phyloP scores from a whole-genome alignment of 53 echinoderm and acorn worm genomes.

The Echinarachnius parma region DNA sequence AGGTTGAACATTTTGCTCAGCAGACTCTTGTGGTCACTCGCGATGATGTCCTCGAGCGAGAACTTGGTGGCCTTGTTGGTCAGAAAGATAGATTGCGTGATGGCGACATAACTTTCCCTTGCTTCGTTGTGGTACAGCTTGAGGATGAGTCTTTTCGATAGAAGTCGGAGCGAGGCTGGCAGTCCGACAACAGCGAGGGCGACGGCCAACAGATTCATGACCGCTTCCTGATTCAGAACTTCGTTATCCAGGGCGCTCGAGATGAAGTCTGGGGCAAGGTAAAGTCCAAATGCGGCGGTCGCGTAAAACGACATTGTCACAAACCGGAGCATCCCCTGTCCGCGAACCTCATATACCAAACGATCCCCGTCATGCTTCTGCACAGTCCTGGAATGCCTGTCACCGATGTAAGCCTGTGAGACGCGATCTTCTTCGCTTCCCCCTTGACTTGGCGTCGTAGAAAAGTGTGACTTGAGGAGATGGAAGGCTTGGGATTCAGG shows the following conservation, averaged over 20 bases:
- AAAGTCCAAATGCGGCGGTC: constrained; percentile 57
- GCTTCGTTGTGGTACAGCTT: constrained; percentile 69
- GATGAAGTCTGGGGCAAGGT: constrained; percentile 77
- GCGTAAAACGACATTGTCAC: constrained; percentile 60
- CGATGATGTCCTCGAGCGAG: constrained; percentile 44
- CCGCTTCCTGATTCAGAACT: constrained; percentile 37
- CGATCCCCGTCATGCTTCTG: constrained; percentile 46
- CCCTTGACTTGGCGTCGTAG: not conserved
- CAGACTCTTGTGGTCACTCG: constrained; percentile 7
- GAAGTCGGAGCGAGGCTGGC: constrained; percentile 38
- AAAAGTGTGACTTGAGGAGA: no score
- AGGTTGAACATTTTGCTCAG: constrained; percentile 32
- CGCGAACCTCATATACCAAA: constrained; percentile 62
- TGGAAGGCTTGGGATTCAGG: no score
- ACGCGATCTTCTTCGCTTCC: constrained; percentile 12
- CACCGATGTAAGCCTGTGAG: constrained; percentile 12
- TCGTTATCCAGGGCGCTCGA: constrained; percentile 65
- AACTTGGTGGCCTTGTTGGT: constrained; percentile 46
- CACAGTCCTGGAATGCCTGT: not conserved
- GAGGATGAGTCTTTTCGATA: constrained; percentile 68
- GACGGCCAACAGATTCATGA: constrained; percentile 39
- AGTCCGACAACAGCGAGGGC: constrained; percentile 48
- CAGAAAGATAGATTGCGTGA: constrained; percentile 48
- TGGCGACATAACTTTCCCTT: constrained; percentile 54
- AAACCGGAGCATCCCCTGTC: constrained; percentile 49